Evolutionary conservation across 2,888 invertebrate genomes (phyloP), one percentile per base, ranked within the genome.

Genomic region (Ommatoiulus sabulosus): DNA sequence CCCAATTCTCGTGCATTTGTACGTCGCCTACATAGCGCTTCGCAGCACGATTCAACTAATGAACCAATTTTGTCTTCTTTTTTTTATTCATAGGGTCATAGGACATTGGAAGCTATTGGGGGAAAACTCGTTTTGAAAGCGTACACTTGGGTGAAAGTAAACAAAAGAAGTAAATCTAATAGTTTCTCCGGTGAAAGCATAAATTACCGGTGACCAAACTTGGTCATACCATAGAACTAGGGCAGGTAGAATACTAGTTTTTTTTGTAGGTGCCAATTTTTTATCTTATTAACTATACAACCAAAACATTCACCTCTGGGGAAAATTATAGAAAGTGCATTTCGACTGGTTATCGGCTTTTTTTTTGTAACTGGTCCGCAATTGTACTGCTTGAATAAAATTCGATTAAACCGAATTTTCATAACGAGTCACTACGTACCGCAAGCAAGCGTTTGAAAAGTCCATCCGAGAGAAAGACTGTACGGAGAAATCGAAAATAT

Each of bases 171-270:
- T 72, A 72, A 80, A 35, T 12, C 35, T 72, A 72, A 24, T 72
- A 8, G 20, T 72, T 72, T 72, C 24, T 80, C 80, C 12, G 3
- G 80, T 12, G 35, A 80, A 80, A 80, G 80, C 80, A 80, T 80
- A 80, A 80, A 87, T 87, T 57, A 52, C 44, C 52, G 48, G 87
- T 87, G 87, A 87, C 57, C 52, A 87, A 87, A 87, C 20, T 86
- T 86, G 44, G 44, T 20, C 20, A 44, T 86, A 87, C 57, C 48
- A 57, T 35, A n/a, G n/a, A 80, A 80, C 20, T 80, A 35, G 80
- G 80, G 12, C 80, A 80, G 10, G 12, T 35, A 80, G 80, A 80
- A 80, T 35, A 80, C 10, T 35, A 24, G 48, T 87, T 52, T 44
- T 86, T 87, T 87, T 57, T 24, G 1, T 86, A 20, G 86, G 48